Evolutionary conservation across 2,113 vertebrate species (phyloP).

Genomic region (Archocentrus centrarchus): DNA sequence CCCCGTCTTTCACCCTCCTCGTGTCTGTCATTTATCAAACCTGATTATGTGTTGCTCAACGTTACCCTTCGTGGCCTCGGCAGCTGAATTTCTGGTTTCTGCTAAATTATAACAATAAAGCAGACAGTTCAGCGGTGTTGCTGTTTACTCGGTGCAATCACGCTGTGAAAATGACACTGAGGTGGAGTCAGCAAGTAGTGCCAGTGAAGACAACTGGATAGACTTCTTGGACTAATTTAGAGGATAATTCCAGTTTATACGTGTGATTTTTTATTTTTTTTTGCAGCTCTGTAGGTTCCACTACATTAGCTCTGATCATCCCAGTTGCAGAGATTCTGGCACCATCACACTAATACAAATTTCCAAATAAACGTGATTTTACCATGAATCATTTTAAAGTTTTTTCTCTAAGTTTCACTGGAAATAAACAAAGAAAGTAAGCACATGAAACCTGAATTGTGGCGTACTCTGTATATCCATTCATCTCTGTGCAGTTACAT

Average conservation of each 20-base stretch:
- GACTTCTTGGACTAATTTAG: background rate
- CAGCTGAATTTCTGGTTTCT: background rate
- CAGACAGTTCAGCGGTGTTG: background rate
- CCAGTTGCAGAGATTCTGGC: background rate
- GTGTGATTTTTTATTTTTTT: background rate
- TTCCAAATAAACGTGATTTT: background rate
- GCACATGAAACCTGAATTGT: background rate
- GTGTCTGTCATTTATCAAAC: conserved; percentile 16
- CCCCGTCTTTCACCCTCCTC: background rate
- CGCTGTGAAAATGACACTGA: background rate
- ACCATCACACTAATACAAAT: background rate
- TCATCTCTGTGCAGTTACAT: background rate
- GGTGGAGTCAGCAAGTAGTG: background rate
- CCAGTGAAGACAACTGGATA: background rate
- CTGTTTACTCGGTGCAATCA: background rate
- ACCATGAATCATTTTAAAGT: background rate
- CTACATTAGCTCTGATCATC: background rate
- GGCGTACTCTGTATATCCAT: background rate
- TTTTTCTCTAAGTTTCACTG: conserved; percentile 1
- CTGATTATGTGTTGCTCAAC: conserved; percentile 17
- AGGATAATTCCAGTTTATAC: background rate
- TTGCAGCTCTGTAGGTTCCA: background rate
- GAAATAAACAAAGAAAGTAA: background rate
- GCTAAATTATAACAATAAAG: background rate
- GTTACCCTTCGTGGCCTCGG: background rate